Base-by-base conservation (phyloP, 2,113 vertebrate species). In the Stictonetta naevosa region DNA sequence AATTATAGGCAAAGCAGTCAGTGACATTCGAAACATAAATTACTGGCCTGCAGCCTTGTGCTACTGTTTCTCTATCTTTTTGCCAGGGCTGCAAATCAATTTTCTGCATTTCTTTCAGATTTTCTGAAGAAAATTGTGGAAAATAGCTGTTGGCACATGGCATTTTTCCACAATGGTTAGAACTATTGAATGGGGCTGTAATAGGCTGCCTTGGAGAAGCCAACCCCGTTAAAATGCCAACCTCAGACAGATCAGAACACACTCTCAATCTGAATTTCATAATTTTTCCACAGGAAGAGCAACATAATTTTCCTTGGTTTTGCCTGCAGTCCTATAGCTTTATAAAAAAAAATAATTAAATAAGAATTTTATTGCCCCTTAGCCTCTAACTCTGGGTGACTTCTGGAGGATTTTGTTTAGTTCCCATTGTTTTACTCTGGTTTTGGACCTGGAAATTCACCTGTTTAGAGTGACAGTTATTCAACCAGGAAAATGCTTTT, bases 101-200 rank as follows among this genome's bases (percentile, higher is more conserved):
- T 98, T 98, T 98, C 97, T 98, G 96, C 97, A 96, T 98, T 98
- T 98, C 95, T 97, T 97, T 98, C 92, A 95, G 96, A 97, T 97
- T 98, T 98, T 98, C 90, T 97, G 96, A 97, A 92, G 95, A 97
- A 98, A 98, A 98, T 97, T 96, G 97, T 98, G 98, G 98, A 98
- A 98, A 98, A 98, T 98, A 96, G 97, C 97, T 98, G 97, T 98
- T 98, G 98, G 98, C 97, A 96, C 95, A 97, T 97, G 98, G 97
- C 97, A 97, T 97, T 98, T 98, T 98, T 98, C 98, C 98, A 98
- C 97, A 97, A 98, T 97, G 97, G 97, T 98, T 98, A 97, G 97
- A 97, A 94, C 96, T 98, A 97, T 97, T 98, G 98, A 98, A 97
- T 97, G 98, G 96, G 95, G 91, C 93, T 95, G 92, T 96, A 98